Conservation (phyloP, 2,888 invertebrate species). For the Nezara viridula region DNA sequence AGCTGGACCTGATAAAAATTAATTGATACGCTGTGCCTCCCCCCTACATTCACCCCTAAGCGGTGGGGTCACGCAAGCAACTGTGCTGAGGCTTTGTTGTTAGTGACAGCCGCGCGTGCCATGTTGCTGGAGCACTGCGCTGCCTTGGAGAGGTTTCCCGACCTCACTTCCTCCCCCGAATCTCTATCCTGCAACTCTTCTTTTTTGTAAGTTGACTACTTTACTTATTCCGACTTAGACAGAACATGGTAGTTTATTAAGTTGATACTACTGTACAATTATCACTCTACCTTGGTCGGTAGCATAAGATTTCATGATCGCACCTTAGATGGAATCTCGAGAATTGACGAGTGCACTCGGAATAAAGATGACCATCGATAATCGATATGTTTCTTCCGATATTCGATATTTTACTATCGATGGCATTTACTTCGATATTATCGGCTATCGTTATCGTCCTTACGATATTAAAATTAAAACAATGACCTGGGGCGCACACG, state of each 20-base stretch:
- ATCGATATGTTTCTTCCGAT: too few species aligned
- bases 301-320: too few species aligned
- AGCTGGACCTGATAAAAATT: not conserved
- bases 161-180: not conserved
- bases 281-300: too few species aligned
- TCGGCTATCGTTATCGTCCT: too few species aligned
- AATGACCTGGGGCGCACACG: too few species aligned
- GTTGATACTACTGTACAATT: too few species aligned
- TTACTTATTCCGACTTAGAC: not conserved
- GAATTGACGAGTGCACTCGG: too few species aligned
- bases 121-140: constrained; percentile 15
- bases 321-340: too few species aligned
- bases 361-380: too few species aligned
- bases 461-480: too few species aligned
- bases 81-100: not conserved
- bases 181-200: not conserved
- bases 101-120: not conserved
- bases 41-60: not conserved
- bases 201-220: not conserved
- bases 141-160: not conserved
- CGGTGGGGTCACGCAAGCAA: not conserved
- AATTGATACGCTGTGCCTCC: not conserved
- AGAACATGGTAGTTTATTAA: not conserved
- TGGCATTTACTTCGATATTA: too few species aligned
- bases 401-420: too few species aligned